phyloP scores from a whole-genome alignment of 2,113 vertebrate genomes.

The Poecile atricapillus region DNA sequence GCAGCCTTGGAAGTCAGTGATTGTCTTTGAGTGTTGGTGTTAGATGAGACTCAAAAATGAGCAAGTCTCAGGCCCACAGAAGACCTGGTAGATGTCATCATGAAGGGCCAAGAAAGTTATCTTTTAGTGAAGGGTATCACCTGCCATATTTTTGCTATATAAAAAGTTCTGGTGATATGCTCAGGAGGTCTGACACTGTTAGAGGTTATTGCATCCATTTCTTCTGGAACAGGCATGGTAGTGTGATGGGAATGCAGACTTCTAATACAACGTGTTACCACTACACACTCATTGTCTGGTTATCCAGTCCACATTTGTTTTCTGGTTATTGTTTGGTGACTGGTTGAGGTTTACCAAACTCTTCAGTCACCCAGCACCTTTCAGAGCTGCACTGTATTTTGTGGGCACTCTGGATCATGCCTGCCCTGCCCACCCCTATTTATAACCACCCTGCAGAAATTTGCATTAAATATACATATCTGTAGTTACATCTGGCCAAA shows the following conservation, averaged over 20 bases:
- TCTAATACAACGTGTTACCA: neutral
- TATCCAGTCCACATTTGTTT: neutral
- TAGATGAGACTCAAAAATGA: neutral
- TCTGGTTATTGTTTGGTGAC: neutral
- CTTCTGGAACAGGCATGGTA: neutral
- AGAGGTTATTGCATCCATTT: neutral
- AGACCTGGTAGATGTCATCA: neutral
- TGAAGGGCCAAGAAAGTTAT: neutral
- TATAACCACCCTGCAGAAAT: neutral
- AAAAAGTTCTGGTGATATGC: neutral
- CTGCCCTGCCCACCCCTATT: neutral
- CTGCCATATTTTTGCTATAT: neutral
- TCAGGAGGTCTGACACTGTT: neutral
- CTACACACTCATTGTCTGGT: neutral
- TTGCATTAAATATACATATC: neutral
- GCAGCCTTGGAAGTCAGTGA: neutral
- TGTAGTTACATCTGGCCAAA: neutral
- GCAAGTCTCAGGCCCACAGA: neutral
- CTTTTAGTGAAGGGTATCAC: neutral
- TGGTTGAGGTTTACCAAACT: neutral
- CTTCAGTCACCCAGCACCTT: neutral
- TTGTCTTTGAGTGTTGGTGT: neutral
- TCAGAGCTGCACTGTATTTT: neutral
- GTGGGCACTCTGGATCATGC: neutral
- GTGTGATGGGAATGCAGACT: neutral